Base-by-base conservation (phyloP, 1,140 invertebrate species). In the Carposina sasakii region DNA sequence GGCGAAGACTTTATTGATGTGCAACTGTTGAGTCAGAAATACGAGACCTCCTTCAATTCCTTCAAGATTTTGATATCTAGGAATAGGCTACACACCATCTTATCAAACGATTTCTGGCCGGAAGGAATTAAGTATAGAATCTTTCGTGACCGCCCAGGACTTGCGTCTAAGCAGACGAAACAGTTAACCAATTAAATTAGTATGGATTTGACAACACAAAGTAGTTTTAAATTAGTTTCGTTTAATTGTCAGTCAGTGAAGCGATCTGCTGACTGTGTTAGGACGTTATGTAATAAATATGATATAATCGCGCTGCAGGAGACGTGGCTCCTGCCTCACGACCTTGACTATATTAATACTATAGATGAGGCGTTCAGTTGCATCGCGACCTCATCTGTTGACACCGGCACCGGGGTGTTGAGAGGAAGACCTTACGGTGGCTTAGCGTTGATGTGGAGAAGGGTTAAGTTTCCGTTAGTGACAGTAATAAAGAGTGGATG, bases 111-210 rank as follows among this genome's bases (percentile, higher is more conserved):
- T 3, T 51, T 51, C 19, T 51, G 48, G 48, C 40, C 48, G 9
- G n/a, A 26, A 51, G 48, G 48, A 1, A 37, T 44, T 2, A 44
- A 44, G 19, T 51, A 37, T 20, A 24, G 48, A 20, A 36, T 28
- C 15, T 44, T 16, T 13, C 26, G 48, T 1, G 40, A 44, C 5
- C 16, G 17, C 9, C 1, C 17, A 5, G 15, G 31, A 15, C 12
- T 23, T 17, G 13, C 12, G 17, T 12, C 3, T 2, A 20, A 10
- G 12, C 34, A 43, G 10, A 3, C n/a, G 26, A 13, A 37, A n/a
- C n/a, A n/a, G n/a, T n/a, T n/a, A n/a, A n/a, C n/a, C n/a, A n/a
- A n/a, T n/a, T 36, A 50, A 42, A 34, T 50, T 17, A 50, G 16
- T 36, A 51, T 44, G 42, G 15, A 37, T 30, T 37, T 26, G 36